Conservation (phyloP, 1,140 invertebrate species). For the Camponotus vicinus region DNA sequence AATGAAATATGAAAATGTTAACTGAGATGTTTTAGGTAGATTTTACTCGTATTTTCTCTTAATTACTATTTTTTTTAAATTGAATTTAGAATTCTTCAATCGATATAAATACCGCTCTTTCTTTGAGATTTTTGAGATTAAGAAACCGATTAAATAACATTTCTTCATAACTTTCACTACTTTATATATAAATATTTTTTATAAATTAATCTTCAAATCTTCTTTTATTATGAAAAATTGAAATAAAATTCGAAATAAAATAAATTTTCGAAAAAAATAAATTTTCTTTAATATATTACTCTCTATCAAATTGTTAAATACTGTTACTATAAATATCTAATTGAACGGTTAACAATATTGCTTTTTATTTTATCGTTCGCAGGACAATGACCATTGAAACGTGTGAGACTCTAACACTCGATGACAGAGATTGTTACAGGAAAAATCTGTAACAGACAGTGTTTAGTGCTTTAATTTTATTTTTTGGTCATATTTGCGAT, state of each 20-base stretch:
- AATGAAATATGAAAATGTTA: constrained; percentile 19
- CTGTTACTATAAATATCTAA: neutral
- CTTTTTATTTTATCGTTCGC: constrained; percentile 50
- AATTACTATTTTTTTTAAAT: neutral
- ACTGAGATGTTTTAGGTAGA: neutral
- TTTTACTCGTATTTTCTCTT: neutral
- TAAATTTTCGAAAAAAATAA: neutral
- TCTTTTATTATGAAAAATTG: constrained; percentile 9
- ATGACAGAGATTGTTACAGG: constrained; percentile 52
- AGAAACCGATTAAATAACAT: neutral
- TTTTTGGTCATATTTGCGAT: constrained; percentile 21
- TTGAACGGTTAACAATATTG: constrained; percentile 39
- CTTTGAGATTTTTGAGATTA: neutral
- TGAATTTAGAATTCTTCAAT: neutral
- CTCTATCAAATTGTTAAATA: constrained; percentile 32
- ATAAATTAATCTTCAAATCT: neutral
- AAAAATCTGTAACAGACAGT: constrained; percentile 55
- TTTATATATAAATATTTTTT: neutral
- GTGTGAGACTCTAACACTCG: constrained; percentile 28
- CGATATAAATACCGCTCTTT: neutral
- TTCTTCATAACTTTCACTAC: neutral
- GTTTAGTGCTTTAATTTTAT: constrained; percentile 55
- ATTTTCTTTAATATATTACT: neutral
- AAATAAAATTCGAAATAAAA: neutral
- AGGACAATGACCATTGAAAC: constrained; percentile 45